Percentiles rank a stretch among this genome's conserved stretches.
Evolutionary conservation across 2,888 invertebrate species (phyloP).

Genomic region (Drosophila peninsularis): DNA sequence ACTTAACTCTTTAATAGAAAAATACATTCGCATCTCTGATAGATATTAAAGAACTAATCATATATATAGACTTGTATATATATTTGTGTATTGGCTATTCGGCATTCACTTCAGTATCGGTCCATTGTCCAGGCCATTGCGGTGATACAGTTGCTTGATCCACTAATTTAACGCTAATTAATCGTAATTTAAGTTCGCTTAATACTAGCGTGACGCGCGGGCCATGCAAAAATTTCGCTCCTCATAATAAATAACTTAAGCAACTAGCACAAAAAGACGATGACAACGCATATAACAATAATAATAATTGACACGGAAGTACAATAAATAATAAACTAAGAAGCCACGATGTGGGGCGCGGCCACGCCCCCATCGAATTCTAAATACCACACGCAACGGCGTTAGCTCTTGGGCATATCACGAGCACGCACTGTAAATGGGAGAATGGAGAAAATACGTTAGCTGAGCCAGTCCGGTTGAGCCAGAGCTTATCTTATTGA

Average conservation of each 20-base stretch:
- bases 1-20: constrained; percentile 71
- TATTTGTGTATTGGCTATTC: constrained; percentile 14
- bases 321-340: constrained; percentile 74
- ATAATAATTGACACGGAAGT: constrained; percentile 62
- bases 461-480: not conserved
- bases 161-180: constrained; percentile 53
- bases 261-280: constrained; percentile 67
- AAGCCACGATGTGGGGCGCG: constrained; percentile 34
- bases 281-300: constrained; percentile 66
- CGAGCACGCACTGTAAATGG: constrained; percentile 86
- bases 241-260: constrained; percentile 74
- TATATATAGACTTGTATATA: constrained; percentile 19
- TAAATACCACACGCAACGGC: constrained; percentile 14
- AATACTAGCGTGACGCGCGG: constrained; percentile 58
- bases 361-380: constrained; percentile 20
- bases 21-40: constrained; percentile 62
- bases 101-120: constrained; percentile 45
- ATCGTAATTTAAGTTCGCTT: constrained; percentile 46
- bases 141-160: constrained; percentile 51
- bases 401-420: constrained; percentile 84
- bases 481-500: too few relatives aligned
- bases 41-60: constrained; percentile 15
- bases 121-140: constrained; percentile 39
- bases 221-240: constrained; percentile 51
- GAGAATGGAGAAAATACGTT: constrained; percentile 13